These are phyloP conservation scores for Biston betularia DNA, from an alignment of 2,888 invertebrate genomes.

Conservation along the genomic window DNA sequence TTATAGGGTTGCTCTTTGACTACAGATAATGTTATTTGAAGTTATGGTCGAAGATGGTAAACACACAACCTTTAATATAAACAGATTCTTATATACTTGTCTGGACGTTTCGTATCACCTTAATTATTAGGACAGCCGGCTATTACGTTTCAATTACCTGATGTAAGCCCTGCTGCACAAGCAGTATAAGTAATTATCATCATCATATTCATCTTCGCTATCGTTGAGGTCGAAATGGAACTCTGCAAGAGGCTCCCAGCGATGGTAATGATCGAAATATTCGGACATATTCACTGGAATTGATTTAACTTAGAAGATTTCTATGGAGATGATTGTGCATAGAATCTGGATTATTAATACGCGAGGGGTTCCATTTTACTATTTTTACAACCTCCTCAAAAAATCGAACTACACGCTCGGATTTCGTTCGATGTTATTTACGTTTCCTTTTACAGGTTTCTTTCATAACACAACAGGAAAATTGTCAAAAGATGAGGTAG, in stretches of 20 bases:
- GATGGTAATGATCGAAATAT: constrained; percentile 76
- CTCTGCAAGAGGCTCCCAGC: constrained; percentile 90
- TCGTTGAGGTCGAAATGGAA: constrained; percentile 82
- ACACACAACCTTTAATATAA: no score
- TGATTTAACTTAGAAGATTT: constrained; percentile 12
- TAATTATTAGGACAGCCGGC: no score
- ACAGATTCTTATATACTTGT: neutral
- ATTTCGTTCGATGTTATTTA: constrained; percentile 8
- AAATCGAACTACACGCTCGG: constrained; percentile 39
- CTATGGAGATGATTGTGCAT: neutral
- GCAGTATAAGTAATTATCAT: constrained; percentile 87
- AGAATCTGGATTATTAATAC: constrained; percentile 6
- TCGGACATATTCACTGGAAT: constrained; percentile 71
- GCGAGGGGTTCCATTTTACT: constrained; percentile 23
- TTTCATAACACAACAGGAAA: neutral
- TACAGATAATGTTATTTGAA: no score
- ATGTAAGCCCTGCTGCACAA: constrained; percentile 90
- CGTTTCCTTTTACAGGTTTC: constrained; percentile 7
- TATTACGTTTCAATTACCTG: constrained; percentile 75
- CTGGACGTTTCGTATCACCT: neutral
- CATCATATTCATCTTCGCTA: constrained; percentile 65
- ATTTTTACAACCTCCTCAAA: constrained; percentile 30
- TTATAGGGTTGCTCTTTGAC: no score
- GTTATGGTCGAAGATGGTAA: no score
- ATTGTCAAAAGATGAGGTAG: neutral